These are phyloP conservation scores for Phalanger gymnotis DNA, from an alignment of 2,797 vertebrate species.

Conservation along the genomic window DNA sequence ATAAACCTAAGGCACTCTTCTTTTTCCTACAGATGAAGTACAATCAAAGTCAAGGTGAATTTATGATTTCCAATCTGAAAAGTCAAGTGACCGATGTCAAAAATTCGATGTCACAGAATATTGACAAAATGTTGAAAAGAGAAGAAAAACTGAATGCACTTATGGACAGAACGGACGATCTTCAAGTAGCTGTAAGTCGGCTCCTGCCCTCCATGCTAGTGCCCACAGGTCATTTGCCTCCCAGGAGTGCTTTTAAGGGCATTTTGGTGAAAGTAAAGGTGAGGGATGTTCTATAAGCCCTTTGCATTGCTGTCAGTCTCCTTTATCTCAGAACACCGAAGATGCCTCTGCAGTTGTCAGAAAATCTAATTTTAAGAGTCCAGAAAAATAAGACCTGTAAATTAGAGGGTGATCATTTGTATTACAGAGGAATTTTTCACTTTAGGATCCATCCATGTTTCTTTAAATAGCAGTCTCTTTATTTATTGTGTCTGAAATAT, in stretches of 20 bases:
- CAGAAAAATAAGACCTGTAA: conserved; percentile 7
- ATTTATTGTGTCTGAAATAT: not conserved
- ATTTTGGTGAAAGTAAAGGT: conserved; percentile 8
- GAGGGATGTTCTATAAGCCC: not conserved
- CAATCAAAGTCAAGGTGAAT: conserved; percentile 61
- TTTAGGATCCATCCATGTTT: conserved; percentile 15
- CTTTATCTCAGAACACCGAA: conserved; percentile 27
- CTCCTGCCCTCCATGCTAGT: not conserved
- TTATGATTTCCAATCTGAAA: conserved; percentile 73
- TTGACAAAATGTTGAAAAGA: conserved; percentile 89
- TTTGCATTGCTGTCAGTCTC: not conserved
- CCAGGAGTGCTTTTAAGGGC: not conserved
- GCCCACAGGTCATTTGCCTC: not conserved
- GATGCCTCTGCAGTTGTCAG: conserved; percentile 35
- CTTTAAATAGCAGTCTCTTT: not conserved
- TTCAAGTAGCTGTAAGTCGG: conserved; percentile 88
- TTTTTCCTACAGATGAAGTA: conserved; percentile 68
- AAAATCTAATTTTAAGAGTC: conserved; percentile 42
- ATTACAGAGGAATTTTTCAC: not conserved
- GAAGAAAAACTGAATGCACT: conserved; percentile 87
- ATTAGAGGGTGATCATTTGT: not conserved
- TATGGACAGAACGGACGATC: conserved; percentile 85
- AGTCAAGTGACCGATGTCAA: conserved; percentile 89
- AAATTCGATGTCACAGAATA: conserved; percentile 90
- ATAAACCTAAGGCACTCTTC: conserved; percentile 48